phyloP scores from a whole-genome alignment of 1,140 invertebrate genomes.

The Cydia pomonella region DNA sequence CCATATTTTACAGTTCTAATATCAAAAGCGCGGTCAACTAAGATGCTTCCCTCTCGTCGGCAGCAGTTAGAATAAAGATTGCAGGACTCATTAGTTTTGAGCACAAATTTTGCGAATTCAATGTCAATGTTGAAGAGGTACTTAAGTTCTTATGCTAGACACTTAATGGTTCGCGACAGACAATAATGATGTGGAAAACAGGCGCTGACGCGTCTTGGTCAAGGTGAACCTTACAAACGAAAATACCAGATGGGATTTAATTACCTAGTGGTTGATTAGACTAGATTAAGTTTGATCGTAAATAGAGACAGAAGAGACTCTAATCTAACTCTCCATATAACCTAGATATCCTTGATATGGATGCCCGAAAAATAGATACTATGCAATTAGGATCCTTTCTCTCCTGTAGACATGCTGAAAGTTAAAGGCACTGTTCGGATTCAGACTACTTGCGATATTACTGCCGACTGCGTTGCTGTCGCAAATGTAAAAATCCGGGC shows the following conservation, averaged over 20 bases:
- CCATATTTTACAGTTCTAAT: neutral
- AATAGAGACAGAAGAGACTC: no score
- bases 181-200: conserved; percentile 6
- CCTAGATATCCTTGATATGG: no score
- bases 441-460: no score
- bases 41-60: neutral
- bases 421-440: no score
- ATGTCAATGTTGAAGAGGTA: neutral
- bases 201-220: neutral
- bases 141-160: neutral
- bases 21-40: neutral
- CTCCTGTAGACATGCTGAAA: no score
- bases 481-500: no score
- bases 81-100: neutral
- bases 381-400: no score
- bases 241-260: neutral
- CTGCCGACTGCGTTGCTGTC: no score
- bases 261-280: neutral
- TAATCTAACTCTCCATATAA: no score
- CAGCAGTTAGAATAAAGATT: neutral
- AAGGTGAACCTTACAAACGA: neutral
- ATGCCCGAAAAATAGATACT: no score
- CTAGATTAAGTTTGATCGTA: neutral
- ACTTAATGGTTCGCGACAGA: conserved; percentile 1
- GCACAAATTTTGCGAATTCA: neutral